Percentiles rank a stretch among this genome's conserved stretches.
These are phyloP conservation scores for Percopsis transmontana DNA, from an alignment of 2,113 vertebrate species.

Conservation along the genomic window DNA sequence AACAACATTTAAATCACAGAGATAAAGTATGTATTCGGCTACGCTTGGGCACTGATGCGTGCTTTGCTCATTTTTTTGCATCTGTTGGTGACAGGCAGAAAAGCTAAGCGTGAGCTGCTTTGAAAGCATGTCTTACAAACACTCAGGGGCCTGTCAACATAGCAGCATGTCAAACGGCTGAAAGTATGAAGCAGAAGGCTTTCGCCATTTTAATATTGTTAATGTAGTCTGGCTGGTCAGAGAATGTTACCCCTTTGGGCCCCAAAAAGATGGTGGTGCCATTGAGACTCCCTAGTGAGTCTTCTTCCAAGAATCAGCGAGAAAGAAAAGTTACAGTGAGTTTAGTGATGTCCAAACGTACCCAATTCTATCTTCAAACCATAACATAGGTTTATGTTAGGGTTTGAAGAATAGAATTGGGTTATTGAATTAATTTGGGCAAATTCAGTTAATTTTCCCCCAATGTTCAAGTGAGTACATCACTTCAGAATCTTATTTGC, in stretches of 20 bases:
- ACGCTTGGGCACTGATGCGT: slow-evolving; percentile 17
- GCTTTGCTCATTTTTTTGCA: neutral
- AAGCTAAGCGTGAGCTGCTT: slow-evolving; percentile 33
- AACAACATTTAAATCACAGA: slow-evolving; percentile 5
- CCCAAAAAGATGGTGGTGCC: slow-evolving; percentile 1
- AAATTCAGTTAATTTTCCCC: too few relatives aligned
- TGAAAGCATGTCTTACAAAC: slow-evolving; percentile 3
- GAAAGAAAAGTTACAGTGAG: slow-evolving; percentile 20
- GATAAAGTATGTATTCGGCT: slow-evolving; percentile 5
- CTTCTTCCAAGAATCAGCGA: neutral
- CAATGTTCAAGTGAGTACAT: too few relatives aligned
- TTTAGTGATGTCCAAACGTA: neutral
- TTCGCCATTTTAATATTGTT: slow-evolving; percentile 31
- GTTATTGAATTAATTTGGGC: too few relatives aligned
- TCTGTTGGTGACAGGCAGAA: slow-evolving; percentile 21
- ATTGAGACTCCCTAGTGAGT: neutral
- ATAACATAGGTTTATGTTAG: too few relatives aligned
- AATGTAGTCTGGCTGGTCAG: slow-evolving; percentile 28
- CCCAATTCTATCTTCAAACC: too few relatives aligned
- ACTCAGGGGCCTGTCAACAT: slow-evolving; percentile 12
- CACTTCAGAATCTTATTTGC: too few relatives aligned
- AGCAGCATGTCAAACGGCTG: slow-evolving; percentile 20
- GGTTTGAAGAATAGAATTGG: too few relatives aligned
- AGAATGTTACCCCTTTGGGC: slow-evolving; percentile 18
- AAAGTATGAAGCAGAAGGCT: slow-evolving; percentile 17